phyloP scores from a whole-genome alignment of 1,140 invertebrate species.

The Drosophila jambulina region DNA sequence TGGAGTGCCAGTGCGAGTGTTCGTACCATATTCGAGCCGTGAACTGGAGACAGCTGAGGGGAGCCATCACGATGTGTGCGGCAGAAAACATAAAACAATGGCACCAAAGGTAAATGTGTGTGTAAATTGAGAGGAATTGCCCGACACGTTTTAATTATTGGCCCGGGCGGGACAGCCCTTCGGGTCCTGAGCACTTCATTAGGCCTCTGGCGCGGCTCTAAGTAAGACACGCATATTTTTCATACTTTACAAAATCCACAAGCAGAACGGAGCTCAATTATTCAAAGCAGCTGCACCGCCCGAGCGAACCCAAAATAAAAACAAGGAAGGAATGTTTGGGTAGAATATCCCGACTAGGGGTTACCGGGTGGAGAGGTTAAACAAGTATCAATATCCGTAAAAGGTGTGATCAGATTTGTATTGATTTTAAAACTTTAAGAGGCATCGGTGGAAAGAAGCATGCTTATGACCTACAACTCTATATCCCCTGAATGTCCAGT shows the following conservation, averaged over 20 bases:
- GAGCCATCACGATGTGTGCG: constrained; percentile 20
- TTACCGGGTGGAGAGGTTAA: not conserved
- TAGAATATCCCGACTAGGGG: not conserved
- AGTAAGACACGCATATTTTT: constrained; percentile 73
- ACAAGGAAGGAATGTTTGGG: not conserved
- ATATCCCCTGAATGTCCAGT: not conserved
- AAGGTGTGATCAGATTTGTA: not conserved
- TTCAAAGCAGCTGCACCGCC: constrained; percentile 59
- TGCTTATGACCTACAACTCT: not conserved
- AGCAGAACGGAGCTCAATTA: constrained; percentile 66
- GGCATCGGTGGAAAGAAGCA: not conserved
- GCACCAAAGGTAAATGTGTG: constrained; percentile 18
- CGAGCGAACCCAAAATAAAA: constrained; percentile 21
- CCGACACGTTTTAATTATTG: constrained; percentile 50
- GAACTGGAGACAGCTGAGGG: constrained; percentile 13
- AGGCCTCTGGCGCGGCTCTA: constrained; percentile 43
- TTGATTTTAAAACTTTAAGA: not conserved
- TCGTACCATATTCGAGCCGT: constrained; percentile 2
- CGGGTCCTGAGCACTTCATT: constrained; percentile 46
- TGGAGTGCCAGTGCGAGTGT: not conserved
- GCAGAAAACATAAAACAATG: not conserved
- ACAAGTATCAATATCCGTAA: not conserved
- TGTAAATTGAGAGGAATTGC: constrained; percentile 41
- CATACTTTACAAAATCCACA: constrained; percentile 74
- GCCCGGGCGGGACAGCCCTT: not conserved